These are phyloP conservation scores for Sanderia malayensis DNA, from an alignment of 30 jellyfish, hydroid and myxozoan species.

Conservation along the genomic window DNA sequence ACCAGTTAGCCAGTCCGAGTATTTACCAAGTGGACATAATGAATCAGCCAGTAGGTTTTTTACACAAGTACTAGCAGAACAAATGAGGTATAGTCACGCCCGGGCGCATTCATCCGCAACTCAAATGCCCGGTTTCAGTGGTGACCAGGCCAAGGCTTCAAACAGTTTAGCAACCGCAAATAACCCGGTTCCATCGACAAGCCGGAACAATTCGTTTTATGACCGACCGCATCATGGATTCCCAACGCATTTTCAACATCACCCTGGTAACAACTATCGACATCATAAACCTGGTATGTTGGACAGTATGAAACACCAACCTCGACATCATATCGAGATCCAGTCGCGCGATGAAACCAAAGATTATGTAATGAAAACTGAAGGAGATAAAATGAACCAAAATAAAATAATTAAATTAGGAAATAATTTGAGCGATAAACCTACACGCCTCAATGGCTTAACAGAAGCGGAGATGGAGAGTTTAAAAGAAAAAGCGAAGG, in stretches of 20 bases:
- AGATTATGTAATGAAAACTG: not conserved
- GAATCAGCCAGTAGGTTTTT: constrained; percentile 48
- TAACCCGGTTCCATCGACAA: not conserved
- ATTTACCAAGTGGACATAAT: constrained; percentile 10
- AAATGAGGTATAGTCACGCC: constrained; percentile 35
- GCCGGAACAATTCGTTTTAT: not conserved
- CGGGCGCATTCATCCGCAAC: constrained; percentile 1
- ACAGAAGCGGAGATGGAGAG: constrained; percentile 29
- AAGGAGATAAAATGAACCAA: not conserved
- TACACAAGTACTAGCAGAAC: constrained; percentile 59
- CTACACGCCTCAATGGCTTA: not conserved
- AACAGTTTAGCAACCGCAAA: not conserved
- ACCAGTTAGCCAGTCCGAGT: constrained; percentile 11
- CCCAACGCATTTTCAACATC: constrained; percentile 14
- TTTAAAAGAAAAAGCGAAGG: constrained; percentile 14
- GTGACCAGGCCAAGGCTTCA: constrained; percentile 8
- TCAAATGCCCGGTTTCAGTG: not conserved
- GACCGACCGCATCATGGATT: constrained; percentile 13
- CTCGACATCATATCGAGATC: not conserved
- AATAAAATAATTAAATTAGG: not conserved
- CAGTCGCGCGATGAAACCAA: not conserved
- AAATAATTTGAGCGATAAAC: not conserved
- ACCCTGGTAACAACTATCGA: constrained; percentile 10
- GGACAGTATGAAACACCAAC: constrained; percentile 40
- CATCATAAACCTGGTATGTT: constrained; percentile 52